Base-by-base conservation (phyloP, 1,140 invertebrate species). In the Kradibia gibbosae region DNA sequence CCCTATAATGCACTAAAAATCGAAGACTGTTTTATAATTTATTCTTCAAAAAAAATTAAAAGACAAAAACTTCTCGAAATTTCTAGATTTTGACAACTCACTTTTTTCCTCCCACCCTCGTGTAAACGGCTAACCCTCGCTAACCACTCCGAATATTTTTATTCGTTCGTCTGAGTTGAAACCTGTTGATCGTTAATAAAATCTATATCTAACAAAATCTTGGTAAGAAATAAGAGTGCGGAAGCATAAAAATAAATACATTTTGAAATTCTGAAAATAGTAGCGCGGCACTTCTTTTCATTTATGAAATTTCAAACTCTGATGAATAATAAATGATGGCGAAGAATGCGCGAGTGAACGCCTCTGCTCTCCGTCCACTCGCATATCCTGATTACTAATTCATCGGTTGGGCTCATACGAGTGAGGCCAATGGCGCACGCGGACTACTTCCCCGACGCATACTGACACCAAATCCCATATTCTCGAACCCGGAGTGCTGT, bases 381-480 rank as follows among this genome's bases (percentile, higher is more conserved):
- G 67, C 88, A 89, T 86, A 87, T 90, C 86, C 88, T 90, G 90
- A 90, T 91, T 91, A 91, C 90, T 91, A 90, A 91, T 91, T 89
- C 88, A 84, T 81, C 36, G 80, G 78, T 78, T 83, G 81, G 85
- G 85, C 84, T 71, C 50, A 34, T 25, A 39, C 7, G 60, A n/a
- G 20, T n/a, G 75, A 20, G 72, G 60, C 57, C 62, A 42, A n/a
- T 31, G 34, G 13, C 67, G 86, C 85, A 81, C 86, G 85, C 87
- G 90, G 88, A 90, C 90, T 90, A 90, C 90, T 90, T 91, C 87
- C 85, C 83, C 80, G 79, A 55, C 85, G 85, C 84, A 86, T 85
- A 88, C 86, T 90, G 90, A 91, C 90, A 91, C 90, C 90, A 89
- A 91, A 91, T 90, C 87, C 90, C 88, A 91, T 91, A 91, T 91